Conservation (phyloP, 2,797 vertebrate species). For the Poecilia gillii region DNA sequence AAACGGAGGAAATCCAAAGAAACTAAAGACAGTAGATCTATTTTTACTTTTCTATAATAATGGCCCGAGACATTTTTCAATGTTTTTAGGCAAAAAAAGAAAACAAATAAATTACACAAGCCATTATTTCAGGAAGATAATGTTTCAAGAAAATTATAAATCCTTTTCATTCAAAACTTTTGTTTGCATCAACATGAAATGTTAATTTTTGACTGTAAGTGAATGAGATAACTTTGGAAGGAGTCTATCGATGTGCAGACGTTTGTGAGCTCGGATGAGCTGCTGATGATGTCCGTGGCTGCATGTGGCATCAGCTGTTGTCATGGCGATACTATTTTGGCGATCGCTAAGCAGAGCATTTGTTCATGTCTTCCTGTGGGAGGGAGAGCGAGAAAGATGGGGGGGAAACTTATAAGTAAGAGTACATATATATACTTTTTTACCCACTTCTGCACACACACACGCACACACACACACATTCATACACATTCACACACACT, state of each 20-base stretch:
- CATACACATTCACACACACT: constrained; percentile 1
- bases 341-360: constrained; percentile 28
- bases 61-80: too few relatives aligned
- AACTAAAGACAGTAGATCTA: too few relatives aligned
- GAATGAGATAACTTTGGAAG: neutral
- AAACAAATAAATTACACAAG: too few relatives aligned
- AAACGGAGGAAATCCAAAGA: too few relatives aligned
- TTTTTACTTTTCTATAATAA: too few relatives aligned
- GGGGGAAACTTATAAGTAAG: constrained; percentile 24
- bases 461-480: constrained; percentile 10
- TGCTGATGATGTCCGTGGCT: constrained; percentile 34
- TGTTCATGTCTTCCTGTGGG: constrained; percentile 25
- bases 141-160: too few relatives aligned
- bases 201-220: too few relatives aligned
- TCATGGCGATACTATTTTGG: constrained; percentile 62
- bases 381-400: constrained; percentile 6
- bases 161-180: too few relatives aligned
- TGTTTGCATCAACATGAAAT: too few relatives aligned
- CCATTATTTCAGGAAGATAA: too few relatives aligned
- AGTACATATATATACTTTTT: neutral
- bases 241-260: neutral
- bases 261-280: constrained; percentile 34
- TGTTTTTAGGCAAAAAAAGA: too few relatives aligned
- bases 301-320: constrained; percentile 60
- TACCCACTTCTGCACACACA: neutral